These are phyloP conservation scores for Zhuqinia jingwanae DNA, from an alignment of 2,888 invertebrate genomes.

Conservation along the genomic window DNA sequence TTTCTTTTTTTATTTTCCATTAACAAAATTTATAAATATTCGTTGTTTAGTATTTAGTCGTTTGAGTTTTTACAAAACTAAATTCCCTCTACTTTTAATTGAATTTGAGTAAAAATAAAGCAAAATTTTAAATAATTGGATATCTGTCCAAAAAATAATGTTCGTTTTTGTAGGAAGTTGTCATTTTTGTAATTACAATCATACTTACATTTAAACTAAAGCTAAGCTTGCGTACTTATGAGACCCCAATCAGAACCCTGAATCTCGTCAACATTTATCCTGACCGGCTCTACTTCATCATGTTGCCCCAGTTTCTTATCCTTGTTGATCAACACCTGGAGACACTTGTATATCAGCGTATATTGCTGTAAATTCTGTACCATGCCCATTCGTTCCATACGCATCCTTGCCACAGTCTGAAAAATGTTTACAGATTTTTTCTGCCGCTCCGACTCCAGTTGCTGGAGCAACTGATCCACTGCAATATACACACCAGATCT, in stretches of 20 bases:
- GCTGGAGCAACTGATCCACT: constrained; percentile 86
- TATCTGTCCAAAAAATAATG: constrained; percentile 54
- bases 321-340: constrained; percentile 82
- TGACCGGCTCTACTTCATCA: not conserved
- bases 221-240: not conserved
- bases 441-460: constrained; percentile 79
- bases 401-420: constrained; percentile 97
- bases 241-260: constrained; percentile 54
- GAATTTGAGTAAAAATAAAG: no score
- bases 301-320: not conserved
- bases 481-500: constrained; percentile 97
- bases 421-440: constrained; percentile 94
- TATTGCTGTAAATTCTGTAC: constrained; percentile 98
- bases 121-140: constrained; percentile 53
- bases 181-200: not conserved
- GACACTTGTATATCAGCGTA: constrained; percentile 98
- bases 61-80: no score
- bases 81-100: no score
- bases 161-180: no score
- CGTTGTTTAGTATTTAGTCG: not conserved
- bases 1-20: constrained; percentile 12
- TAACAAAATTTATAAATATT: constrained; percentile 13
- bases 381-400: constrained; percentile 86
- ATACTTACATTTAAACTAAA: not conserved
- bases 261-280: constrained; percentile 4